Conservation (phyloP, 2,113 vertebrate species). For the Cinclus mexicanus region DNA sequence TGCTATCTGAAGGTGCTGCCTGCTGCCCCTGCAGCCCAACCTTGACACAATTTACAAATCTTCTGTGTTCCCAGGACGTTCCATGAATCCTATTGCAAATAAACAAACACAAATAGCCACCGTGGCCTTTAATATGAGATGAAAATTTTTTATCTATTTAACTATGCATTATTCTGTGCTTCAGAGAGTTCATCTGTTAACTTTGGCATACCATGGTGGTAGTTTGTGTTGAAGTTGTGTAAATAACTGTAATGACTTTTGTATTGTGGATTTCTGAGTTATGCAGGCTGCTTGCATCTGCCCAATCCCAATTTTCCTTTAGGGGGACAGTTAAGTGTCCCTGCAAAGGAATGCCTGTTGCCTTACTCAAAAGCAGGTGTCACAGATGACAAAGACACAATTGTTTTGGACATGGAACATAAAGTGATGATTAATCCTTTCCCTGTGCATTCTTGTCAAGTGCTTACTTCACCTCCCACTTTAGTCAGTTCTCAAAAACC, state of each 20-base stretch:
- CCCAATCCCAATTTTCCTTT: not conserved
- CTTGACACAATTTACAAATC: not conserved
- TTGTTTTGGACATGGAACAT: slow-evolving; percentile 68
- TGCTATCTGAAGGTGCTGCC: not conserved
- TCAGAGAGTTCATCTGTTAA: slow-evolving; percentile 5
- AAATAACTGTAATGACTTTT: slow-evolving; percentile 1
- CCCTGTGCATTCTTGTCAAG: slow-evolving; percentile 84
- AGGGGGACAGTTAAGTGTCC: not conserved
- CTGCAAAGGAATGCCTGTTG: not conserved
- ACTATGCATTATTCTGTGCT: not conserved
- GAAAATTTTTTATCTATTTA: not conserved
- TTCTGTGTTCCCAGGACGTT: not conserved
- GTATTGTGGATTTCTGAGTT: not conserved
- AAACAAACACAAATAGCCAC: not conserved
- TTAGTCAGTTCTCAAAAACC: slow-evolving; percentile 87
- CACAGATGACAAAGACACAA: slow-evolving; percentile 71
- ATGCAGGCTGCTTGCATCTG: not conserved
- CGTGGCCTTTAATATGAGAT: not conserved
- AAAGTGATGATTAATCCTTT: slow-evolving; percentile 86
- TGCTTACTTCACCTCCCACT: slow-evolving; percentile 86
- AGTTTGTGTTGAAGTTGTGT: slow-evolving; percentile 4
- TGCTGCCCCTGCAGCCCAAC: not conserved
- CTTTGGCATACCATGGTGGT: not conserved
- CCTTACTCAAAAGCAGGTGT: slow-evolving; percentile 64
- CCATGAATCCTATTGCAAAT: not conserved